phyloP scores from a whole-genome alignment of 2,888 invertebrate species.

The Plagiodera versicolora region DNA sequence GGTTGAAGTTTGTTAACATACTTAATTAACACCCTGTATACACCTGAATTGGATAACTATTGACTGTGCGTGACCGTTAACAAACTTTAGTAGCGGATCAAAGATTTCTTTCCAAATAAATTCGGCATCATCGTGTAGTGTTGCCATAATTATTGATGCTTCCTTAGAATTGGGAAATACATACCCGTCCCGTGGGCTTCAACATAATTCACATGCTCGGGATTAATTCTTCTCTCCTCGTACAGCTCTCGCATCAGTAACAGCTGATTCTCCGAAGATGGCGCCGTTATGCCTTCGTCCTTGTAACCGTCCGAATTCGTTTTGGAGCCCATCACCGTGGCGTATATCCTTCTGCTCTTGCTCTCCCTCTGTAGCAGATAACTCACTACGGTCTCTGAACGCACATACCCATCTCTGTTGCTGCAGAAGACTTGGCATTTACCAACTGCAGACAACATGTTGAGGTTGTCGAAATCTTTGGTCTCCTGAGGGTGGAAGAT shows the following conservation, averaged over 20 bases:
- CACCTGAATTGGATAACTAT: too few relatives aligned
- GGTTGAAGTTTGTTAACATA: too few relatives aligned
- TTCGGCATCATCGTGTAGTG: too few relatives aligned
- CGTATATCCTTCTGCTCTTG: slow-evolving; percentile 55
- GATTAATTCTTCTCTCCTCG: slow-evolving; percentile 56
- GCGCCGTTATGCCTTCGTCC: slow-evolving; percentile 42
- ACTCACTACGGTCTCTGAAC: slow-evolving; percentile 55
- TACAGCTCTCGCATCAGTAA: slow-evolving; percentile 57
- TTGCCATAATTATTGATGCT: too few relatives aligned
- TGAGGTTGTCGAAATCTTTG: slow-evolving; percentile 32
- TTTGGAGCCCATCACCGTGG: slow-evolving; percentile 58
- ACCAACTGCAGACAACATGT: slow-evolving; percentile 21
- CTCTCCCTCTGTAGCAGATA: slow-evolving; percentile 54
- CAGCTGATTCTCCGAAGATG: slow-evolving; percentile 42
- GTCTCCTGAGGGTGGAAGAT: slow-evolving; percentile 36
- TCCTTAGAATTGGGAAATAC: slow-evolving; percentile 6
- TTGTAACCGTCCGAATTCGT: slow-evolving; percentile 61
- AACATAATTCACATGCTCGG: slow-evolving; percentile 58
- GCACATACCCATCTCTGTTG: slow-evolving; percentile 33
- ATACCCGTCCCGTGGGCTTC: slow-evolving; percentile 65
- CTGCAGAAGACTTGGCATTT: slow-evolving; percentile 29
- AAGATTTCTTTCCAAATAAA: too few relatives aligned
- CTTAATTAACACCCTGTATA: too few relatives aligned
- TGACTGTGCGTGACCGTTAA: too few relatives aligned
- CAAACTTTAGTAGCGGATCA: too few relatives aligned